A percentile compares a stretch with the other conserved stretches of the same genome.
These are phyloP conservation scores for Montipora cactus DNA, from an alignment of 64 coral and sea anemone genomes.

Conservation along the genomic window DNA sequence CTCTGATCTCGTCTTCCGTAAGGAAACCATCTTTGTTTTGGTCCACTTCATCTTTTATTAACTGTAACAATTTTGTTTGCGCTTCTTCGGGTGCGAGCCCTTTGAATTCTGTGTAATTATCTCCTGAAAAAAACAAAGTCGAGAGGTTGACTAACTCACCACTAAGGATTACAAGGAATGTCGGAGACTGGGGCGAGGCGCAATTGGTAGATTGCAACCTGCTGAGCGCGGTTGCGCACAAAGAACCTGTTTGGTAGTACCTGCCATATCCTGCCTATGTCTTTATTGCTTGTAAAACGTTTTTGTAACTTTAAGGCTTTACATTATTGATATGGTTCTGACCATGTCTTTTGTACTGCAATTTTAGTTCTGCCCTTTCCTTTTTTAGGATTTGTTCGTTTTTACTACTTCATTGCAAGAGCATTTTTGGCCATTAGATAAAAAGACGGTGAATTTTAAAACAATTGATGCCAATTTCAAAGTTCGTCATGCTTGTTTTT, in stretches of 20 bases:
- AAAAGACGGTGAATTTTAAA: too few relatives aligned
- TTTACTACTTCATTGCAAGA: too few relatives aligned
- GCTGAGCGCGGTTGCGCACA: not conserved
- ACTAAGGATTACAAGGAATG: not conserved
- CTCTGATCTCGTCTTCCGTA: constrained; percentile 84
- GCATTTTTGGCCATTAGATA: too few relatives aligned
- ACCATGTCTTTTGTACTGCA: too few relatives aligned
- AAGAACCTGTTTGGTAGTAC: not conserved
- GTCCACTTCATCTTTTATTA: constrained; percentile 81
- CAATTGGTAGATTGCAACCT: not conserved
- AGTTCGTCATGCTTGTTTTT: too few relatives aligned
- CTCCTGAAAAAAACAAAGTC: constrained; percentile 43
- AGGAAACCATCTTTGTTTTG: constrained; percentile 85
- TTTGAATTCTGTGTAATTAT: constrained; percentile 80
- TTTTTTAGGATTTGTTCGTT: too few relatives aligned
- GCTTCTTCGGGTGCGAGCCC: constrained; percentile 75
- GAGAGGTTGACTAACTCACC: not conserved
- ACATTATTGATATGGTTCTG: not conserved
- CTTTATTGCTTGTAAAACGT: constrained; percentile 17
- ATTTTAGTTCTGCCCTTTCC: not conserved
- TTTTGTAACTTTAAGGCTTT: constrained; percentile 28
- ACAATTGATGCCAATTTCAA: too few relatives aligned
- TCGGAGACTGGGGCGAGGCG: not conserved
- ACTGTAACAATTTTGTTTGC: constrained; percentile 67
- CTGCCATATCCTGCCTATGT: not conserved